Percentiles rank a stretch among this genome's conserved stretches.
Evolutionary conservation across 2,113 vertebrate genomes (phyloP).

Genomic region (Odocoileus hemionus): DNA sequence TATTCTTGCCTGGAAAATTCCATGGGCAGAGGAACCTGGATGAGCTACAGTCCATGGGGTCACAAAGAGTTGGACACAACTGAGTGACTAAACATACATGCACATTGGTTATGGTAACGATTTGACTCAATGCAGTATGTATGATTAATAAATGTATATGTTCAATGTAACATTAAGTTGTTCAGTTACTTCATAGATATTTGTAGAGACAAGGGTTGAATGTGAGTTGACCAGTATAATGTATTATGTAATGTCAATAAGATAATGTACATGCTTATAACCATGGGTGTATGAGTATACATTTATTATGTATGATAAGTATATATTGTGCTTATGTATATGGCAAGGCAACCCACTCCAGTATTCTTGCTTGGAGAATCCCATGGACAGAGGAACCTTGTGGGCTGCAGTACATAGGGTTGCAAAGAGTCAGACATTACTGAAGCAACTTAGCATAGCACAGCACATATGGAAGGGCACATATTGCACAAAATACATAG

Average conservation of each 20-base stretch:
- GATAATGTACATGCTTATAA: neutral
- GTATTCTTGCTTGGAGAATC: neutral
- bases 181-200: neutral
- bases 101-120: neutral
- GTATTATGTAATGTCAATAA: neutral
- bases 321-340: neutral
- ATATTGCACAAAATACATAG: neutral
- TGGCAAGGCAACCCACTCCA: neutral
- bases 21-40: neutral
- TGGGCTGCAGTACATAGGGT: neutral
- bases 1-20: neutral
- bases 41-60: neutral
- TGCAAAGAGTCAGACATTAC: neutral
- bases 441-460: neutral
- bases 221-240: neutral
- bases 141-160: neutral
- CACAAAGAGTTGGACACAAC: neutral
- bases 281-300: neutral
- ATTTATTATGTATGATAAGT: neutral
- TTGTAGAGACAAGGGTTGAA: neutral
- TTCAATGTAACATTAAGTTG: neutral
- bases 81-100: neutral
- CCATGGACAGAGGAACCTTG: neutral
- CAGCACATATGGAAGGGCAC: neutral
- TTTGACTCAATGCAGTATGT: neutral